Evolutionary conservation across 2,888 invertebrate genomes (phyloP).

Genomic region (Branchipolynoe longqiensis): DNA sequence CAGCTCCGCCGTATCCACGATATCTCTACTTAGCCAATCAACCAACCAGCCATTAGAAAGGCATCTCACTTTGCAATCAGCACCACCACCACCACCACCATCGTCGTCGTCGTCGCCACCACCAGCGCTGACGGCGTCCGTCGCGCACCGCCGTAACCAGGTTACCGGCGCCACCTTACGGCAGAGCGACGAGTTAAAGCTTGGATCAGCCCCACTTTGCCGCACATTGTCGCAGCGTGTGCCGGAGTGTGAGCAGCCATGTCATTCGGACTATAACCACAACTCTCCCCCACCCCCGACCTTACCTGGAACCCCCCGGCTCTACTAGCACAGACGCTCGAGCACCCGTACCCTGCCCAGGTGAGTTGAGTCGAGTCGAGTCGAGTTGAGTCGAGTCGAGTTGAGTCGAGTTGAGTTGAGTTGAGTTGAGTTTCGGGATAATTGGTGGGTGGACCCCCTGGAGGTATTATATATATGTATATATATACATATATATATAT

Average conservation of each 20-base stretch:
- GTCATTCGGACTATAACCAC: conserved; percentile 20
- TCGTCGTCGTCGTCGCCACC: too few relatives aligned
- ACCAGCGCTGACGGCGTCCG: too few relatives aligned
- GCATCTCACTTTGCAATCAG: conserved; percentile 9
- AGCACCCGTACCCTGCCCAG: background rate
- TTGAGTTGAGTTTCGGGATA: background rate
- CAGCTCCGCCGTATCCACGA: conserved; percentile 1
- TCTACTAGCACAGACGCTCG: background rate
- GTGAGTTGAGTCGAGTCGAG: background rate
- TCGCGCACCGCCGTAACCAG: background rate
- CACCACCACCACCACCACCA: background rate
- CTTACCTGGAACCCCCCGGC: conserved; percentile 1
- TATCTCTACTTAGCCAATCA: too few relatives aligned
- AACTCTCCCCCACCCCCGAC: background rate
- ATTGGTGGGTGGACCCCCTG: too few relatives aligned
- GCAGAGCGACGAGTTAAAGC: too few relatives aligned
- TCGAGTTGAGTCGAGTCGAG: background rate
- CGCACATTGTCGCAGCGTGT: conserved; percentile 2
- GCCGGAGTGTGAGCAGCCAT: background rate
- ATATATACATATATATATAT: conserved; percentile 12
- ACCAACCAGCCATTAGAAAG: conserved; percentile 10
- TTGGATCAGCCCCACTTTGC: conserved; percentile 23
- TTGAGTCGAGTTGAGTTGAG: background rate
- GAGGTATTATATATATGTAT: background rate
- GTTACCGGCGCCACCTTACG: too few relatives aligned